Evolutionary conservation across 2,797 vertebrate species (phyloP).

Genomic region (Tenualosa thibaudeaui): DNA sequence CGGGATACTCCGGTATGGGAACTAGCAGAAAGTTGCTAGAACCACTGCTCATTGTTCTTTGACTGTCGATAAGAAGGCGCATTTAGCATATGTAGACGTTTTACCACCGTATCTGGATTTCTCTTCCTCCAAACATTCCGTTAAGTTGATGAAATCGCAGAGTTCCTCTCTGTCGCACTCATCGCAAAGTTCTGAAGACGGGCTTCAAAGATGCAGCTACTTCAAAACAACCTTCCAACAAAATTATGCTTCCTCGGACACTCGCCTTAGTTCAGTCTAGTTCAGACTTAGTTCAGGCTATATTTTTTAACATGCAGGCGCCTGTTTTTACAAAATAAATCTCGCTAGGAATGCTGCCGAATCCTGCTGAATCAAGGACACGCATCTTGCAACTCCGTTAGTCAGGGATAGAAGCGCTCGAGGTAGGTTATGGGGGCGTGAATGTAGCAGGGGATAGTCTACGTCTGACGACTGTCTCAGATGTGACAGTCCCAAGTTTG

Average conservation of each 20-base stretch:
- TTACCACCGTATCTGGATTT: conserved; percentile 37
- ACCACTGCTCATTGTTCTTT: conserved; percentile 83
- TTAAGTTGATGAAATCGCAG: conserved; percentile 28
- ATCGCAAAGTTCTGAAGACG: conserved; percentile 15
- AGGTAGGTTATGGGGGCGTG: background rate
- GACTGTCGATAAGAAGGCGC: conserved; percentile 70
- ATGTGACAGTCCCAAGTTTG: background rate
- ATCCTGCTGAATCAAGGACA: background rate
- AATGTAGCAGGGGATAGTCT: background rate
- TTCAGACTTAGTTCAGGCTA: background rate
- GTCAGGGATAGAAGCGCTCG: background rate
- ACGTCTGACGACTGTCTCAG: background rate
- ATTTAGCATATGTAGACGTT: conserved; percentile 63
- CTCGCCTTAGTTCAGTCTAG: background rate
- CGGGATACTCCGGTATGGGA: conserved; percentile 88
- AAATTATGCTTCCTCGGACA: conserved; percentile 10
- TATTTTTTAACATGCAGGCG: background rate
- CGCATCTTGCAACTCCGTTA: background rate
- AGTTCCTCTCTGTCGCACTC: conserved; percentile 30
- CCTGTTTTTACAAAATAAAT: background rate
- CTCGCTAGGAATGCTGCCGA: background rate
- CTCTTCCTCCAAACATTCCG: conserved; percentile 1
- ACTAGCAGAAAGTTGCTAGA: conserved; percentile 87
- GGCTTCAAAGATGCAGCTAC: background rate
- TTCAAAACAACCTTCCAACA: background rate